phyloP scores from a whole-genome alignment of 2,797 vertebrate species.

The Dromococcyx pavoninus region DNA sequence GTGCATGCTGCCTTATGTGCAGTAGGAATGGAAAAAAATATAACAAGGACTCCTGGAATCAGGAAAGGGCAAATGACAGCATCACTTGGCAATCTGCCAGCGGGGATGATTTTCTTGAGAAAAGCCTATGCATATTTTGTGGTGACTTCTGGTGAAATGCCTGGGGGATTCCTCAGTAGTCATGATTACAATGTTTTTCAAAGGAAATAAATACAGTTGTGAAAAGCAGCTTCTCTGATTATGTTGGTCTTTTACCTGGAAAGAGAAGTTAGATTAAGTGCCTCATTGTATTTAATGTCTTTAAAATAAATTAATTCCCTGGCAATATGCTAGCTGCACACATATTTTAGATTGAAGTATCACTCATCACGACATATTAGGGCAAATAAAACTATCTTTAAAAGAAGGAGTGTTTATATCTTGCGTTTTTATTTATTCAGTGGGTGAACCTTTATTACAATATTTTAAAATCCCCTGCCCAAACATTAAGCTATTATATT shows the following conservation, averaged over 20 bases:
- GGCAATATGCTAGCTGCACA: neutral
- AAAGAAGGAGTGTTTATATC: neutral
- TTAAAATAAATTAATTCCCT: neutral
- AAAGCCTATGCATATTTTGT: neutral
- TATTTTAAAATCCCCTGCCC: slow-evolving; percentile 15
- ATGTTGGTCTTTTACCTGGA: neutral
- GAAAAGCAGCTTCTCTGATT: neutral
- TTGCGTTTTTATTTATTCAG: slow-evolving; percentile 29
- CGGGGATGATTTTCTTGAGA: neutral
- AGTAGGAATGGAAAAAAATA: neutral
- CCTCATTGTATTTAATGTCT: neutral
- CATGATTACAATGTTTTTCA: neutral
- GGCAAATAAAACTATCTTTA: slow-evolving; percentile 40
- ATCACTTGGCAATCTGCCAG: neutral
- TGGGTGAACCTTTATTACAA: slow-evolving; percentile 12
- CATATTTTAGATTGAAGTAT: neutral
- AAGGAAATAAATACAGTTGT: neutral
- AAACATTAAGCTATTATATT: slow-evolving; percentile 1
- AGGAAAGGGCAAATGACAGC: neutral
- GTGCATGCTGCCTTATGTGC: neutral
- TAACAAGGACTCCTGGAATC: neutral
- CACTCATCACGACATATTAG: neutral
- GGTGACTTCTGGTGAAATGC: neutral
- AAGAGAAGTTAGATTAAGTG: neutral
- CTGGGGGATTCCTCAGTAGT: neutral